These are phyloP conservation scores for Tokudaia tokunoshimensis DNA, from an alignment of 2,797 vertebrate genomes.

Conservation along the genomic window DNA sequence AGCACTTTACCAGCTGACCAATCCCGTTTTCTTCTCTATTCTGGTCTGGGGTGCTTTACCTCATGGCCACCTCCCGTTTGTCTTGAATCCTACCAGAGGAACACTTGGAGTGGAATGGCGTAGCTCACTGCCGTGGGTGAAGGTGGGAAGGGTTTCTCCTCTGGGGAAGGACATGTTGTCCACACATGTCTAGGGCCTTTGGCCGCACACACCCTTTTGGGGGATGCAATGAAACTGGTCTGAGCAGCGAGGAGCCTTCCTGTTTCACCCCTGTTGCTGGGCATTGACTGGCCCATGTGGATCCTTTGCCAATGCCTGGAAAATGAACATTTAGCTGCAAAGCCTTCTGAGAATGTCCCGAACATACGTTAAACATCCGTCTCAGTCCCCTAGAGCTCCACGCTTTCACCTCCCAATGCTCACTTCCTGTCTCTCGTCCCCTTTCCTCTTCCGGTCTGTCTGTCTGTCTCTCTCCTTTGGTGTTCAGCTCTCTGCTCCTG, in stretches of 20 bases:
- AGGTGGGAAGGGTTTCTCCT: too few species aligned
- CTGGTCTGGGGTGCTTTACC: background rate
- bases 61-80: accelerated
- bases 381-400: background rate
- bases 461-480: constrained; percentile 61
- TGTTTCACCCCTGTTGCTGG: background rate
- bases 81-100: background rate
- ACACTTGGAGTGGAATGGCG: background rate
- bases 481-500: constrained; percentile 66
- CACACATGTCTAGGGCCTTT: background rate
- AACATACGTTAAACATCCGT: background rate
- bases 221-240: accelerated
- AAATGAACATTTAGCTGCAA: background rate
- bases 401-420: background rate
- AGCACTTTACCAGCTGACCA: background rate
- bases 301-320: background rate
- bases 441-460: constrained; percentile 68
- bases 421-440: constrained; percentile 15
- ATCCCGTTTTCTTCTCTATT: accelerated
- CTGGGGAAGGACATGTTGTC: too few species aligned
- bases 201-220: accelerated
- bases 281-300: background rate
- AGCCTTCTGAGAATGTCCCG: background rate
- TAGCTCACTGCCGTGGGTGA: accelerated
- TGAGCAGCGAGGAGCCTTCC: accelerated